A percentile compares a stretch with the other conserved stretches of the same genome.
These are phyloP conservation scores for Chionis minor DNA, from an alignment of 2,113 vertebrate species.

Conservation along the genomic window DNA sequence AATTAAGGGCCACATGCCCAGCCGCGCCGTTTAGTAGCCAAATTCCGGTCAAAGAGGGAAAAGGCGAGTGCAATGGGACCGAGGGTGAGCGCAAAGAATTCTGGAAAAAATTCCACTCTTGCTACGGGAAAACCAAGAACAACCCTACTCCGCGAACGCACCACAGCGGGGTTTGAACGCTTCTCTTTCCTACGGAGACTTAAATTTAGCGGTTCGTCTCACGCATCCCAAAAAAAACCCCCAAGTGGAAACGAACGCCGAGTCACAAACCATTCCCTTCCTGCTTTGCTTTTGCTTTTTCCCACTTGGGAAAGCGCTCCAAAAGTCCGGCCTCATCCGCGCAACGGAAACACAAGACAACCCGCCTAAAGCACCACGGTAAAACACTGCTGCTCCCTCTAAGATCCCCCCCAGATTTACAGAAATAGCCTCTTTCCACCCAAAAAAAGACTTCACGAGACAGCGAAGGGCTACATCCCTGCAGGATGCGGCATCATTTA, in stretches of 20 bases:
- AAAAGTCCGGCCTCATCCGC: not conserved
- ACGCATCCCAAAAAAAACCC: not conserved
- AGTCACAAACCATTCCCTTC: not conserved
- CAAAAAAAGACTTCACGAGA: not conserved
- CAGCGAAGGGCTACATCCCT: not conserved
- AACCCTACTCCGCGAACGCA: not conserved
- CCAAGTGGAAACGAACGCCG: not conserved
- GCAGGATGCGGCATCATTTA: not conserved
- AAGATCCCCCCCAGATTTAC: too few relatives aligned
- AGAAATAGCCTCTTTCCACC: not conserved
- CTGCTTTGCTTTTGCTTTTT: not conserved
- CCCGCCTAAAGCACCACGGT: too few relatives aligned
- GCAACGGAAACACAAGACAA: too few relatives aligned
- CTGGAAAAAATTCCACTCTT: not conserved
- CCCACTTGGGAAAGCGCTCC: not conserved
- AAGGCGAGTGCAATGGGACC: not conserved
- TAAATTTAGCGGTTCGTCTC: not conserved
- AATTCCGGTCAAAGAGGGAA: not conserved
- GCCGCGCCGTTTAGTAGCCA: not conserved
- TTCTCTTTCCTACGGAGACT: not conserved
- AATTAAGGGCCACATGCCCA: not conserved
- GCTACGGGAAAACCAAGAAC: not conserved
- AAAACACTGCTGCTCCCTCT: too few relatives aligned
- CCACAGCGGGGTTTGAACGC: accelerated
- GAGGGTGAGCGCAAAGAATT: too few relatives aligned